A percentile compares a stretch with the other conserved stretches of the same genome.
Conservation (phyloP, 2,113 vertebrate genomes). For the Argyrosomus japonicus region DNA sequence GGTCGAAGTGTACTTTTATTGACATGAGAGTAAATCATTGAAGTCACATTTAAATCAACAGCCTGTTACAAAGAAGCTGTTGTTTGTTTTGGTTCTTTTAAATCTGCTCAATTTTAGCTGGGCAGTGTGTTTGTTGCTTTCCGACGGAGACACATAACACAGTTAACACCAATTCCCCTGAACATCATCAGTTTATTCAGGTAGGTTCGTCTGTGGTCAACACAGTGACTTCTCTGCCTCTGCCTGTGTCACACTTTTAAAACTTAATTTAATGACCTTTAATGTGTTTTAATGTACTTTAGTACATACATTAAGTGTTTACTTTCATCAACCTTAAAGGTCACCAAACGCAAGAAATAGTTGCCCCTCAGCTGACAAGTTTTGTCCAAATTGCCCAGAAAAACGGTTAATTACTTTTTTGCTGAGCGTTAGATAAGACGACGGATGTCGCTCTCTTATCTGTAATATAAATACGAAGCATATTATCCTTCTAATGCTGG, state of each 20-base stretch:
- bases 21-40: slow-evolving; percentile 10
- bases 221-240: slow-evolving; percentile 22
- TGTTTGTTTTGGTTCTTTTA: slow-evolving; percentile 18
- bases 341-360: slow-evolving; percentile 27
- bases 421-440: background rate
- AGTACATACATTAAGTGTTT: slow-evolving; percentile 15
- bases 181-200: slow-evolving; percentile 42
- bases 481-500: background rate
- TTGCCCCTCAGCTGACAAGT: slow-evolving; percentile 3
- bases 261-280: slow-evolving; percentile 8
- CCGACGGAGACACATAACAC: slow-evolving; percentile 16
- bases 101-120: slow-evolving; percentile 43
- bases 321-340: slow-evolving; percentile 17
- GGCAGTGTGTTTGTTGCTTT: slow-evolving; percentile 44
- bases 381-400: background rate
- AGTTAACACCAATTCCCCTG: slow-evolving; percentile 38
- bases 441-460: background rate
- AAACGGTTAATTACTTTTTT: background rate
- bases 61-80: slow-evolving; percentile 26
- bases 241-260: slow-evolving; percentile 24
- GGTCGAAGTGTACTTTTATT: slow-evolving; percentile 48
- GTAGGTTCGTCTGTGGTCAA: slow-evolving; percentile 15
- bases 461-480: background rate
- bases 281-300: slow-evolving; percentile 28
- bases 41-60: slow-evolving; percentile 43